Evolutionary conservation across 2,888 invertebrate species (phyloP).

Genomic region (Zele albiditarsus): DNA sequence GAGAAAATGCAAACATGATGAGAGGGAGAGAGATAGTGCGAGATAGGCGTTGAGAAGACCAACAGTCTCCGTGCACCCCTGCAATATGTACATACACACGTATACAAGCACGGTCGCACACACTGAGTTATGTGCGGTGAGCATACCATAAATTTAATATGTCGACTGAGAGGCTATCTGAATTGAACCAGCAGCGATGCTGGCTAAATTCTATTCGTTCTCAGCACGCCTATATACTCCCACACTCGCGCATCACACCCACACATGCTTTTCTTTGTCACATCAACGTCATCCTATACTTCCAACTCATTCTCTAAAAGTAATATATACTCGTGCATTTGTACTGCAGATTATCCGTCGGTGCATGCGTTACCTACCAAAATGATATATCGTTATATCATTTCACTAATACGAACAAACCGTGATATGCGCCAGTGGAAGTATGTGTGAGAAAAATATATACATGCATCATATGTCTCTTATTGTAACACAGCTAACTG

Average conservation of each 20-base stretch:
- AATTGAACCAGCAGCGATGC: slow-evolving; percentile 63
- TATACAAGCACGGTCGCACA: slow-evolving; percentile 42
- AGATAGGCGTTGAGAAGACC: slow-evolving; percentile 26
- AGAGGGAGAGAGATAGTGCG: slow-evolving; percentile 5
- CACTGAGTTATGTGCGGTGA: slow-evolving; percentile 64
- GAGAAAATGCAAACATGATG: slow-evolving; percentile 33
- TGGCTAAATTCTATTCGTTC: slow-evolving; percentile 63
- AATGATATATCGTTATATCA: slow-evolving; percentile 32
- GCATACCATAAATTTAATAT: slow-evolving; percentile 70
- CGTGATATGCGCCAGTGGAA: not conserved
- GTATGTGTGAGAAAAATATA: too few species aligned
- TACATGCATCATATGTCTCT: too few species aligned
- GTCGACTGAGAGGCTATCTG: slow-evolving; percentile 68
- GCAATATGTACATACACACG: slow-evolving; percentile 35
- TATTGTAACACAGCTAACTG: too few species aligned
- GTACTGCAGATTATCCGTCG: not conserved
- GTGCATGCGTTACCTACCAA: slow-evolving; percentile 35
- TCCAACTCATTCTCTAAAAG: not conserved
- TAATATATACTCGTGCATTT: slow-evolving; percentile 16
- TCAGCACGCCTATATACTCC: slow-evolving; percentile 49
- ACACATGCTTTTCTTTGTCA: slow-evolving; percentile 42
- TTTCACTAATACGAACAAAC: not conserved
- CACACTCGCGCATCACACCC: slow-evolving; percentile 4
- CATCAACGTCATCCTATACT: slow-evolving; percentile 20
- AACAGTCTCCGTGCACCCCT: slow-evolving; percentile 27